phyloP scores from a whole-genome alignment of 64 coral and sea anemone species.

The Platygyra sinensis region DNA sequence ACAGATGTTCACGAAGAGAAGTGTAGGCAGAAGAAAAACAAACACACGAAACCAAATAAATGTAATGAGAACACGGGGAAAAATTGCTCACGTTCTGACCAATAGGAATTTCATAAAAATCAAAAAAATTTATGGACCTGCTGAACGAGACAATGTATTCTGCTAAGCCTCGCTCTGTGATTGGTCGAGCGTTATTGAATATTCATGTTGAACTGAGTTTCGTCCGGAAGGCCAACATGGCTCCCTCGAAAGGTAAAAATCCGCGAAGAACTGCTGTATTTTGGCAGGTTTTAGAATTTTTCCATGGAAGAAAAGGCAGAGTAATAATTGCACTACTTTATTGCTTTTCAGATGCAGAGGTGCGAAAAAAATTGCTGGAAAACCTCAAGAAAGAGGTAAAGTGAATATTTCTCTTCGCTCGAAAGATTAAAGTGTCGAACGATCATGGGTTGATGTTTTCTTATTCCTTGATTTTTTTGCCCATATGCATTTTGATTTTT shows the following conservation, averaged over 20 bases:
- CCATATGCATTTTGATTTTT: neutral
- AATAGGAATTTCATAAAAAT: slow-evolving; percentile 27
- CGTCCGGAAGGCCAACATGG: slow-evolving; percentile 86
- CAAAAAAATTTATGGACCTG: slow-evolving; percentile 21
- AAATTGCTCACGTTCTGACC: slow-evolving; percentile 15
- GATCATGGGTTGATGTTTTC: neutral
- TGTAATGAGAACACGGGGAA: neutral
- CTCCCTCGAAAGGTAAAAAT: slow-evolving; percentile 86
- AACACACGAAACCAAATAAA: slow-evolving; percentile 28
- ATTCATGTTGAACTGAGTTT: slow-evolving; percentile 63
- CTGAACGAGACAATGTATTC: slow-evolving; percentile 3
- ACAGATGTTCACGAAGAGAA: slow-evolving; percentile 40
- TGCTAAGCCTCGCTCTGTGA: slow-evolving; percentile 30
- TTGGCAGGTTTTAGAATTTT: neutral
- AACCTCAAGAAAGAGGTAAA: slow-evolving; percentile 90
- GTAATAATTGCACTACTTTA: neutral
- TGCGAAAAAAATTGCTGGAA: slow-evolving; percentile 84
- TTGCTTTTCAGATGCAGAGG: slow-evolving; percentile 81
- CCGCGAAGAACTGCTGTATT: slow-evolving; percentile 16
- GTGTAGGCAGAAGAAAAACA: neutral
- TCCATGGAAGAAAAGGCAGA: neutral
- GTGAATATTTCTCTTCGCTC: neutral
- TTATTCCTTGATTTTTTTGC: neutral
- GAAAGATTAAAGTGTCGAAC: neutral
- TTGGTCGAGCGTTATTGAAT: slow-evolving; percentile 82